Percentiles rank a stretch among this genome's conserved stretches.
phyloP scores from a whole-genome alignment of 2,888 invertebrate genomes.

The Trissoscelio sp. region DNA sequence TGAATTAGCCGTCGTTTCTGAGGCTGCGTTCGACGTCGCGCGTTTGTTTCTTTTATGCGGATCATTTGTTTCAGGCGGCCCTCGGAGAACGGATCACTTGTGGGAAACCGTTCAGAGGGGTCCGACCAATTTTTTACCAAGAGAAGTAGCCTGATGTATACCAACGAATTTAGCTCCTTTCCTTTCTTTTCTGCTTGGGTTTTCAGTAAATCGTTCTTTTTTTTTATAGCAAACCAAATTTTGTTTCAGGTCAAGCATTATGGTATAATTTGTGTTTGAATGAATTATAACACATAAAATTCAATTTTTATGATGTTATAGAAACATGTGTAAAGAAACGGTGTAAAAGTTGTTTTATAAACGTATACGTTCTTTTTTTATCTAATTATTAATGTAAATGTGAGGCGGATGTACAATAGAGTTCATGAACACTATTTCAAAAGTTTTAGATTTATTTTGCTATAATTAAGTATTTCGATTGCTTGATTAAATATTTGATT shows the following conservation, averaged over 20 bases:
- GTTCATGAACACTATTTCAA: too few species aligned
- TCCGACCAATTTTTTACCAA: conserved; percentile 27
- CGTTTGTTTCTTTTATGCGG: conserved; percentile 55
- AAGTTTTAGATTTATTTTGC: too few species aligned
- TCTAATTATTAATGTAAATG: too few species aligned
- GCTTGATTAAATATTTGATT: too few species aligned
- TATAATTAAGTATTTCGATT: too few species aligned
- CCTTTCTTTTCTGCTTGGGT: neutral
- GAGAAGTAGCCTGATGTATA: neutral
- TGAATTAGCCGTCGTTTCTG: conserved; percentile 46
- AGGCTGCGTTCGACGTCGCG: conserved; percentile 38
- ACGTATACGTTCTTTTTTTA: too few species aligned
- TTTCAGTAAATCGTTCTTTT: neutral
- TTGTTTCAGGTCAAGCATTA: neutral
- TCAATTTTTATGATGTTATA: conserved; percentile 16
- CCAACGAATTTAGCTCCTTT: conserved; percentile 7
- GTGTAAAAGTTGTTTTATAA: conserved; percentile 11
- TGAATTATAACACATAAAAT: neutral
- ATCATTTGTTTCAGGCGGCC: conserved; percentile 48
- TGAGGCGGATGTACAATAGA: too few species aligned
- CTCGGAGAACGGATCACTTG: conserved; percentile 17
- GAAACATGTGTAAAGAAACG: neutral
- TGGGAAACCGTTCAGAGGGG: conserved; percentile 34
- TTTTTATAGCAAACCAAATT: neutral
- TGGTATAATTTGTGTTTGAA: neutral